Evolutionary conservation across 1,140 invertebrate species (phyloP), one percentile per base, ranked within the genome.

Genomic region (Coptotermes formosanus): DNA sequence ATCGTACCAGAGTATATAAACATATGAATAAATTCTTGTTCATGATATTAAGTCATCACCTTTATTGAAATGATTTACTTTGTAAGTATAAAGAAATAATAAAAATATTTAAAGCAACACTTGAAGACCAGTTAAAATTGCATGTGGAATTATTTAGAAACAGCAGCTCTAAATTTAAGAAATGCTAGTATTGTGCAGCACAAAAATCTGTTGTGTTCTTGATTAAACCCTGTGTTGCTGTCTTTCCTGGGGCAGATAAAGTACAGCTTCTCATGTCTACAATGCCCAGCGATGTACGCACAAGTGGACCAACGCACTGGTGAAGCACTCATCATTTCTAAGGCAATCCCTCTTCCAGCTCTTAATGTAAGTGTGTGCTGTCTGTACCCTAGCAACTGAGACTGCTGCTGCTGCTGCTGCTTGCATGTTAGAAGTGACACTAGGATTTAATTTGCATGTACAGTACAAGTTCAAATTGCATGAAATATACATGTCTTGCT

Each of bases 211-310:
- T 38, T 38, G 43, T 83, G n/a, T 84, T 0, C 30, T 84, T 48
- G 30, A 12, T 52, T 52, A 48, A 84, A 45, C 55, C 44, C 1
- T 52, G 44, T 84, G 59, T 14, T 59, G 30, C 44, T 52, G 44
- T 30, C 16, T 84, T 32, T 85, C 32, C 86, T 81, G 19, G 81
- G 89, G 85, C 89, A 95, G 94, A 94, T 95, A 86, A 94, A 93
- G 88, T 96, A 96, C 92, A 94, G 92, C 90, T 96, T 96, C 90
- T 92, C 92, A 82, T 94, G 93, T 88, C 92, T 95, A 86, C 93
- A 95, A 90, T 94, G 94, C 89, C 92, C 93, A 82, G 91, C 92
- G 90, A 90, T 93, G 88, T 92, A 92, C 88, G 91, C 92, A 86
- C 92, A 94, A 89, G 92, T 93, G 88, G 92, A 93, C 88, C 92